Conservation (phyloP, 1,140 invertebrate species). For the Euschistus heros region DNA sequence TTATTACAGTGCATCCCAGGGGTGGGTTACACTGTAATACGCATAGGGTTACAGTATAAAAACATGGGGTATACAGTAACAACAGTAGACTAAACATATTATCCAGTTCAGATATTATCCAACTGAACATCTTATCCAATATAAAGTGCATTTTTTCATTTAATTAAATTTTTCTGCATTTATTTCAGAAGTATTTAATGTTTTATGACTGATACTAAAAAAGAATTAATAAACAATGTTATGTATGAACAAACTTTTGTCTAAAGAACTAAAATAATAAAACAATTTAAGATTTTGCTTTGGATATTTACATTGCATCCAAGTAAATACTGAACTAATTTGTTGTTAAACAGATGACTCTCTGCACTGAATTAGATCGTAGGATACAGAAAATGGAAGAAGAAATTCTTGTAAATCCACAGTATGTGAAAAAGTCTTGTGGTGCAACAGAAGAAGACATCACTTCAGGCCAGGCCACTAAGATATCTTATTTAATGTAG, state of each 20-base stretch:
- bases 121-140: no score
- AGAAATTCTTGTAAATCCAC: conserved; percentile 82
- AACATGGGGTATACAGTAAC: no score
- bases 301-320: neutral
- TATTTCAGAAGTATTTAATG: no score
- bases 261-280: neutral
- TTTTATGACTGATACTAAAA: no score
- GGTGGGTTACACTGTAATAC: no score
- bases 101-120: no score
- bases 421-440: conserved; percentile 58
- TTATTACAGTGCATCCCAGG: no score
- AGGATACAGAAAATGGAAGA: conserved; percentile 86
- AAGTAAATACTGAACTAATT: conserved; percentile 6
- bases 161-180: no score
- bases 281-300: neutral
- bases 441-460: conserved; percentile 29
- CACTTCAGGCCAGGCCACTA: conserved; percentile 24
- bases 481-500: conserved; percentile 24
- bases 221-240: neutral
- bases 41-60: no score
- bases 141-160: no score
- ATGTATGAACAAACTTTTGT: no score
- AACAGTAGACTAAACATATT: no score
- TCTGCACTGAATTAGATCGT: conserved; percentile 75
- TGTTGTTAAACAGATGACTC: conserved; percentile 54